Conservation (phyloP, 2,888 invertebrate species). For the Adineta ricciae region DNA sequence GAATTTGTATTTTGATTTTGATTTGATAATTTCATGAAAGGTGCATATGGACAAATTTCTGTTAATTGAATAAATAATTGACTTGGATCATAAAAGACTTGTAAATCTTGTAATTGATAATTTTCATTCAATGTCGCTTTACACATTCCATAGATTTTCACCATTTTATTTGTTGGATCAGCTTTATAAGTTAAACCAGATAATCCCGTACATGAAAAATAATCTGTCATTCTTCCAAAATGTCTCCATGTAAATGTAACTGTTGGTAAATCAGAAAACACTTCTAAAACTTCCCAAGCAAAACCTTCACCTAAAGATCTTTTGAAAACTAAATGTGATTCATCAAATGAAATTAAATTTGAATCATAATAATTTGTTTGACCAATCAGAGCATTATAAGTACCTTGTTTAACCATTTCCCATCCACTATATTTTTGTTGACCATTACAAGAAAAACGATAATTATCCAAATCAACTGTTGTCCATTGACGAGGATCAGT, state of each 20-base stretch:
- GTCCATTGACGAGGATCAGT: constrained; percentile 35
- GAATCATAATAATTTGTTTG: constrained; percentile 37
- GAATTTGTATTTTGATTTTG: no score
- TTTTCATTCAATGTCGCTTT: not conserved
- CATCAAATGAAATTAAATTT: constrained; percentile 36
- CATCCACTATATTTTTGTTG: constrained; percentile 35
- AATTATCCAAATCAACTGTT: constrained; percentile 36
- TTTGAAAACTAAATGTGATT: constrained; percentile 38
- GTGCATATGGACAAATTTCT: not conserved
- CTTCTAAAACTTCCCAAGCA: constrained; percentile 39
- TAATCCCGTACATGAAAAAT: not conserved
- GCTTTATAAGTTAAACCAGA: not conserved
- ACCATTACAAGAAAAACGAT: constrained; percentile 37
- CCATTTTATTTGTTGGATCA: constrained; percentile 11
- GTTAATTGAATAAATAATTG: not conserved
- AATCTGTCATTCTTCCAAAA: constrained; percentile 39
- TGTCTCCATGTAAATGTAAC: constrained; percentile 43
- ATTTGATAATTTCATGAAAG: not conserved
- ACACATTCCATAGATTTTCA: constrained; percentile 6
- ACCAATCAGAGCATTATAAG: constrained; percentile 41
- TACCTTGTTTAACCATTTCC: constrained; percentile 38
- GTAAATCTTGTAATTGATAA: not conserved
- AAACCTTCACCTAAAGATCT: constrained; percentile 37
- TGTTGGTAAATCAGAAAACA: constrained; percentile 40
- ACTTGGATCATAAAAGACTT: constrained; percentile 19